These are phyloP conservation scores for Mus caroli DNA, from an alignment of 2,797 vertebrate species.

Conservation along the genomic window DNA sequence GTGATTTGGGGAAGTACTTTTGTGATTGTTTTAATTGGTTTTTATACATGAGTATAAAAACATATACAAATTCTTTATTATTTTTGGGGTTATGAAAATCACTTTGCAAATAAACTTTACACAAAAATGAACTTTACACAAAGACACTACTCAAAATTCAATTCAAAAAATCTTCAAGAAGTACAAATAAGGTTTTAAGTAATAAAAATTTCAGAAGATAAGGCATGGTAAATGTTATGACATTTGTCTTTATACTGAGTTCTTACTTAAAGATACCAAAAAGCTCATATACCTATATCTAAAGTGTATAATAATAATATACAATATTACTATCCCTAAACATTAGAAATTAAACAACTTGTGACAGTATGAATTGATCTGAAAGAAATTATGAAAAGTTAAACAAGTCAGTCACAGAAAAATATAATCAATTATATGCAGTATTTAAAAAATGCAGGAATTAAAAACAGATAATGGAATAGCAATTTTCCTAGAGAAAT, in stretches of 20 bases:
- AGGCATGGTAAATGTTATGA: background rate
- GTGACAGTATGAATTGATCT: background rate
- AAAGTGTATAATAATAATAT: background rate
- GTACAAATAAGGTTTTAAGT: background rate
- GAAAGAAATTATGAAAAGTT: background rate
- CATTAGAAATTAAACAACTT: background rate
- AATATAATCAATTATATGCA: background rate
- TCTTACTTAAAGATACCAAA: background rate
- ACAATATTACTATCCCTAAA: background rate
- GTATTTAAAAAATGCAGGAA: background rate
- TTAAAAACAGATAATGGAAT: background rate
- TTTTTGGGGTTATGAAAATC: background rate
- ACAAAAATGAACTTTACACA: no score
- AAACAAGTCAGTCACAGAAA: background rate
- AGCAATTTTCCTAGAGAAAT: background rate
- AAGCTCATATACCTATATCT: background rate
- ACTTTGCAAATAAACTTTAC: background rate
- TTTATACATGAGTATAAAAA: background rate
- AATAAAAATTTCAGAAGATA: background rate
- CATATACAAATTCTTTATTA: background rate
- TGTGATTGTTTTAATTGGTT: background rate
- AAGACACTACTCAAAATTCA: no score
- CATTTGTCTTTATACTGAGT: background rate
- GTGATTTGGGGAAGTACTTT: background rate
- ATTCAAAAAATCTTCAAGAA: background rate